These are phyloP conservation scores for Arrhopalites spinosus DNA, from an alignment of 2,888 invertebrate genomes.

Conservation along the genomic window DNA sequence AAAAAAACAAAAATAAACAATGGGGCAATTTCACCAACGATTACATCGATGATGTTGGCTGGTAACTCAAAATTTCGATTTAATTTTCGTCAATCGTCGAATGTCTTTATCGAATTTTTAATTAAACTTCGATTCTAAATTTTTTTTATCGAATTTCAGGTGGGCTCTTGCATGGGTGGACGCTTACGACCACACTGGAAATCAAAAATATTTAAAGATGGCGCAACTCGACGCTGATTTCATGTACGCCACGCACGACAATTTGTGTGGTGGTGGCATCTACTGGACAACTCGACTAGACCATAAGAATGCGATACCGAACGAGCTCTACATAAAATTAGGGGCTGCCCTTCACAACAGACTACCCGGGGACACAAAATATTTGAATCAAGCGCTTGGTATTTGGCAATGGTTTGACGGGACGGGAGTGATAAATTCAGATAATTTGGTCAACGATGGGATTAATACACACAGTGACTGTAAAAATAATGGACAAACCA, in stretches of 20 bases:
- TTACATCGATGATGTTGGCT: constrained; percentile 35
- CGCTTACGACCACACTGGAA: constrained; percentile 46
- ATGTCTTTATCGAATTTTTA: too few relatives aligned
- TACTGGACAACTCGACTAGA: constrained; percentile 42
- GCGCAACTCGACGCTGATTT: constrained; percentile 50
- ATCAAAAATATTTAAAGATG: constrained; percentile 51
- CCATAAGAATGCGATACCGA: constrained; percentile 52
- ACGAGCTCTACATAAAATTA: constrained; percentile 51
- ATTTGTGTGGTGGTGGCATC: constrained; percentile 44
- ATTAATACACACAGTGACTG: constrained; percentile 42
- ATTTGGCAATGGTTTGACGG: constrained; percentile 50
- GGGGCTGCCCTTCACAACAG: constrained; percentile 49
- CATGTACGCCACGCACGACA: constrained; percentile 44
- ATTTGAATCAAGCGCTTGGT: constrained; percentile 42
- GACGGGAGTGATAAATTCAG: constrained; percentile 48
- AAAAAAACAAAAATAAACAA: constrained; percentile 46
- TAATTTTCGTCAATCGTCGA: too few relatives aligned
- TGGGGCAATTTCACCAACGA: constrained; percentile 51
- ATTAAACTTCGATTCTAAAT: too few relatives aligned
- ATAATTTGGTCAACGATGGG: constrained; percentile 52
- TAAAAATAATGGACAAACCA: constrained; percentile 44
- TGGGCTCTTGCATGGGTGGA: constrained; percentile 50
- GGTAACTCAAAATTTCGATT: too few relatives aligned
- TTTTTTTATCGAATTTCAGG: too few relatives aligned
- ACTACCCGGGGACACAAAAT: constrained; percentile 44